Evolutionary conservation across 2,888 invertebrate species (phyloP).

Genomic region (Monochamus alternatus): DNA sequence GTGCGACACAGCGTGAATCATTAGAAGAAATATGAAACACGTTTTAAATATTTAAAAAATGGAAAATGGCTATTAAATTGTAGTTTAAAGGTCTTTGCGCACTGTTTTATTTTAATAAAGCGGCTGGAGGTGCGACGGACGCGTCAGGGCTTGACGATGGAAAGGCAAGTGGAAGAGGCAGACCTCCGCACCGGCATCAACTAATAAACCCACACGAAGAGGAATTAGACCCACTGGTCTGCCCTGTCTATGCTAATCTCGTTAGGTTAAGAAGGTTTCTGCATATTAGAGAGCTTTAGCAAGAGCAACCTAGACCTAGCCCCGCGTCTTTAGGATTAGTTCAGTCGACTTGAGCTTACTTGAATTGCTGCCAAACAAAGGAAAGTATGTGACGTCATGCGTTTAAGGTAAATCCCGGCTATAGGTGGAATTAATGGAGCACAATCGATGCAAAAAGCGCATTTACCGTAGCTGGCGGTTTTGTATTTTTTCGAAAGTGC

Average conservation of each 20-base stretch:
- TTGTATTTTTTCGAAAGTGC: background rate
- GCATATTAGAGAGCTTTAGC: slow-evolving; percentile 80
- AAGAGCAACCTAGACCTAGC: slow-evolving; percentile 68
- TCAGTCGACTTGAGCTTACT: slow-evolving; percentile 71
- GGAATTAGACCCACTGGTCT: slow-evolving; percentile 72
- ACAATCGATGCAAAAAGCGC: slow-evolving; percentile 12
- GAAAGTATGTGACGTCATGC: slow-evolving; percentile 64
- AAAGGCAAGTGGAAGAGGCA: slow-evolving; percentile 46
- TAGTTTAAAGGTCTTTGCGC: too few relatives aligned
- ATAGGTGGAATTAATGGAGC: slow-evolving; percentile 28
- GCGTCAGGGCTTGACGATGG: slow-evolving; percentile 34
- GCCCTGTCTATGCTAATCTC: slow-evolving; percentile 80
- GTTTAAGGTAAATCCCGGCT: slow-evolving; percentile 35
- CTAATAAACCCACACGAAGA: slow-evolving; percentile 61
- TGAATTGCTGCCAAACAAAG: slow-evolving; percentile 70
- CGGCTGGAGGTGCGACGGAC: background rate
- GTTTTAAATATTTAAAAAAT: too few relatives aligned
- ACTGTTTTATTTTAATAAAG: too few relatives aligned
- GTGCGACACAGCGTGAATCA: too few relatives aligned
- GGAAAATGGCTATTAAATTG: too few relatives aligned
- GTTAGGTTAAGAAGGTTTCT: slow-evolving; percentile 83
- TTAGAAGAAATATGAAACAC: too few relatives aligned
- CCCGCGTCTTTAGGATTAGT: slow-evolving; percentile 78
- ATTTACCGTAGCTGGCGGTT: background rate
- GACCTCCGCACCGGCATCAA: slow-evolving; percentile 51